Evolutionary conservation across 2,113 vertebrate species (phyloP).

Genomic region (Entelurus aequoreus): DNA sequence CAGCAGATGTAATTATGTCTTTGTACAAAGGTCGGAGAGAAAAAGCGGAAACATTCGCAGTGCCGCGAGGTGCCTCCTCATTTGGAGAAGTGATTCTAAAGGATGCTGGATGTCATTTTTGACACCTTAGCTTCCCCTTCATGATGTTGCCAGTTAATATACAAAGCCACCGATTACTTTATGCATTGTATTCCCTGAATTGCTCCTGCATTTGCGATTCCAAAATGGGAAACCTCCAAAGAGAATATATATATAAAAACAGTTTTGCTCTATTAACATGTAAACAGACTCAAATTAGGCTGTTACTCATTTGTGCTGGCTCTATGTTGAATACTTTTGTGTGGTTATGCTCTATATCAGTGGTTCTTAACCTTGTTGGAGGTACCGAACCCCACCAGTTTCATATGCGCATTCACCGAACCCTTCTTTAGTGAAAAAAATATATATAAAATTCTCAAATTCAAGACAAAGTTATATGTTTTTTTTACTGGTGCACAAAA

Average conservation of each 20-base stretch:
- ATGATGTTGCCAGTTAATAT: neutral
- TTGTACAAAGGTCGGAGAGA: slow-evolving; percentile 43
- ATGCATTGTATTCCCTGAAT: neutral
- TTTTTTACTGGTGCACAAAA: too few species aligned
- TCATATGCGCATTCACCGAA: too few species aligned
- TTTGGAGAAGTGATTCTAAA: slow-evolving; percentile 1
- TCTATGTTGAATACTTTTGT: slow-evolving; percentile 2
- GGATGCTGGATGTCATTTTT: neutral
- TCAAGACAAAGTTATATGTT: too few species aligned
- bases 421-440: too few species aligned
- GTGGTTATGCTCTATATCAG: neutral
- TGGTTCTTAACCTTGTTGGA: too few species aligned
- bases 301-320: slow-evolving; percentile 1
- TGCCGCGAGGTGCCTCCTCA: neutral
- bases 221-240: slow-evolving; percentile 6
- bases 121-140: neutral
- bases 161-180: slow-evolving; percentile 6
- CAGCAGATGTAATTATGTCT: slow-evolving; percentile 22
- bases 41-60: neutral
- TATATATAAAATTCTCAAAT: too few species aligned
- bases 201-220: neutral
- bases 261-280: neutral
- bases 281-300: neutral
- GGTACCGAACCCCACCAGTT: too few species aligned
- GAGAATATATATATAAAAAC: neutral